Conservation (phyloP, 1,140 invertebrate species). For the Drosophila parabipectinata region DNA sequence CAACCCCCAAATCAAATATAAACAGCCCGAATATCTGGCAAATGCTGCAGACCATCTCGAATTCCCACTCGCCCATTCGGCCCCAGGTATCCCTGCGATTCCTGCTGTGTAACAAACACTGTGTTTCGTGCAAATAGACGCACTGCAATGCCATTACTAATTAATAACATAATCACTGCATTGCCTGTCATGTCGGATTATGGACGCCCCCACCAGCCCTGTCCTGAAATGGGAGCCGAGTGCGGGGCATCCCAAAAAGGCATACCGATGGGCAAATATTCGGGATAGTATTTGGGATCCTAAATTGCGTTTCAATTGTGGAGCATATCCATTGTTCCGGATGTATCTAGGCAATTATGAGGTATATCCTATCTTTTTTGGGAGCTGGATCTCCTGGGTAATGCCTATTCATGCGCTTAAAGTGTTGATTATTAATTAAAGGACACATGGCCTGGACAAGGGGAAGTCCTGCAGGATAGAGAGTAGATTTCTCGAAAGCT, state of each 20-base stretch:
- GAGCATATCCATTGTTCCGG: too few relatives aligned
- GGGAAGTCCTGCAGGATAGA: too few relatives aligned
- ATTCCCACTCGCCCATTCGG: neutral
- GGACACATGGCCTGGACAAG: conserved; percentile 19
- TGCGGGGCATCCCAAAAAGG: too few relatives aligned
- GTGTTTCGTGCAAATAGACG: conserved; percentile 64
- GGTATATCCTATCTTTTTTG: neutral
- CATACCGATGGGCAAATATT: too few relatives aligned
- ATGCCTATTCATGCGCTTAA: conserved; percentile 25
- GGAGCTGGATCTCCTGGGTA: neutral
- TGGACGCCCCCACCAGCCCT: neutral
- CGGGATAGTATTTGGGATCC: too few relatives aligned
- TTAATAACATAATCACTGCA: conserved; percentile 78
- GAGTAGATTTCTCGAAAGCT: neutral
- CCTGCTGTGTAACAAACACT: conserved; percentile 59
- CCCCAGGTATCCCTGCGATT: neutral
- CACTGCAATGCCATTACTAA: conserved; percentile 70
- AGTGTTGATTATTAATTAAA: conserved; percentile 69
- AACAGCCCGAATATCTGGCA: conserved; percentile 12
- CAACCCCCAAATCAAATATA: conserved; percentile 28
- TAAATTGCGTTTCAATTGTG: too few relatives aligned
- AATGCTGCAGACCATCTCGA: conserved; percentile 4
- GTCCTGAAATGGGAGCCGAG: neutral
- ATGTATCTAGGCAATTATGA: too few relatives aligned
- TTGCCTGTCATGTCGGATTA: conserved; percentile 51